Base-by-base conservation (phyloP, 2,797 vertebrate species). In the Onychomys leucogaster region DNA sequence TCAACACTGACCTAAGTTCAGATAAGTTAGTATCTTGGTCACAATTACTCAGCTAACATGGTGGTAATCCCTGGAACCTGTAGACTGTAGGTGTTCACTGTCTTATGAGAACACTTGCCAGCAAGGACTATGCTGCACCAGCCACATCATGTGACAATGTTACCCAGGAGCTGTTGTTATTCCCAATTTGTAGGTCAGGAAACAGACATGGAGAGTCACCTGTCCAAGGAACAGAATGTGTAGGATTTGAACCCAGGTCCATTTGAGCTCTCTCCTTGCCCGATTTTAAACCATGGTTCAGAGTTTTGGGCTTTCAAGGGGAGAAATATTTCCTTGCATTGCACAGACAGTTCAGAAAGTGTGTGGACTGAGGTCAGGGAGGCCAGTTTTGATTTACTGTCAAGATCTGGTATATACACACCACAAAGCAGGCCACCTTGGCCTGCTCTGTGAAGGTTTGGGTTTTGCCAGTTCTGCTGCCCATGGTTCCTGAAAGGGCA, bases 401-500 rank as follows among this genome's bases (percentile, higher is more conserved):
- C 77, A 37, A 55, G 16, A 43, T 59, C 43, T 23, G 4, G 86
- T 8, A 14, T 17, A 17, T 9, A 9, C 21, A 37, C 52, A 32
- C 5, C 0, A 52, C 57, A 41, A 10, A 73, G 43, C 61, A 6
- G 23, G 34, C 37, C 34, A 4, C 21, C n/a, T 65, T 5, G 2
- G 65, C 49, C 13, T 1, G 4, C 27, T 19, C 73, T 2, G 1
- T 1, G 23, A 75, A n/a, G 49, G 11, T 49, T 21, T 16, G 63
- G 85, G 90, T 91, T 97, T 96, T 86, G 95, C 89, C 67, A 89
- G 88, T 94, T 97, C 65, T 94, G 97, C 98, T 96, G 98, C 96
- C 98, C 97, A 91, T 89, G 71, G 29, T 94, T 98, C 96, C 97
- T 97, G 95, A 96, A 98, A 97, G 95, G 94, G 96, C 95, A 97